Percentiles rank a stretch among this genome's conserved stretches.
Evolutionary conservation across 2,888 invertebrate species (phyloP).

Genomic region (Caradrina kadenii): DNA sequence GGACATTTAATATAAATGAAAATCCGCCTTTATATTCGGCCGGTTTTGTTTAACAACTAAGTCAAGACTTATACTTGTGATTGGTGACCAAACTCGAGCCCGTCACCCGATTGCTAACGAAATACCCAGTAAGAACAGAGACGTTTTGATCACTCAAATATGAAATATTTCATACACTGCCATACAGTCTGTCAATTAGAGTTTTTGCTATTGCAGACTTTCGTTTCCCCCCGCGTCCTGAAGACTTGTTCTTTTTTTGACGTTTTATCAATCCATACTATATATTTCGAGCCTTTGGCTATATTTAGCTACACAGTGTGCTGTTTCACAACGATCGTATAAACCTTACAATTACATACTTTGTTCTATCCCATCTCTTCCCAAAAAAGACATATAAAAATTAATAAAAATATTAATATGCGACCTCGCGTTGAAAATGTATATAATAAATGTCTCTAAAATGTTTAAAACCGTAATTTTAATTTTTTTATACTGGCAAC

Average conservation of each 20-base stretch:
- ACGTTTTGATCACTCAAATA: no score
- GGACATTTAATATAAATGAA: conserved; percentile 6
- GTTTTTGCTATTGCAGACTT: conserved; percentile 1
- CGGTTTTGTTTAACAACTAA: not conserved
- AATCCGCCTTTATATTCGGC: not conserved
- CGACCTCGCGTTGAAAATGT: conserved; percentile 37
- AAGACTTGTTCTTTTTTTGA: no score
- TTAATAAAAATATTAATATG: conserved; percentile 14
- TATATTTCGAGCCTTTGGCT: conserved; percentile 9
- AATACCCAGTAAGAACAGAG: conserved; percentile 14
- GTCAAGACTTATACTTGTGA: conserved; percentile 16
- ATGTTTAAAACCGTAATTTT: conserved; percentile 13
- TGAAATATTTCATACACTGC: not conserved
- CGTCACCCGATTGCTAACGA: not conserved
- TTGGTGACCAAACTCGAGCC: conserved; percentile 18
- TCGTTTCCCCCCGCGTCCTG: not conserved
- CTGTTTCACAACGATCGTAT: conserved; percentile 46
- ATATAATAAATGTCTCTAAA: conserved; percentile 36
- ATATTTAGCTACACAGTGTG: conserved; percentile 5
- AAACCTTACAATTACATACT: conserved; percentile 43
- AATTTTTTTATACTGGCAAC: conserved; percentile 24
- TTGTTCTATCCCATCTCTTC: conserved; percentile 39
- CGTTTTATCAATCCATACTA: not conserved
- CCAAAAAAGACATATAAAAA: conserved; percentile 41
- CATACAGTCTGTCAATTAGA: conserved; percentile 4